A percentile compares a stretch with the other conserved stretches of the same genome.
Evolutionary conservation across 2,113 vertebrate genomes (phyloP).

Genomic region (Podiceps cristatus): DNA sequence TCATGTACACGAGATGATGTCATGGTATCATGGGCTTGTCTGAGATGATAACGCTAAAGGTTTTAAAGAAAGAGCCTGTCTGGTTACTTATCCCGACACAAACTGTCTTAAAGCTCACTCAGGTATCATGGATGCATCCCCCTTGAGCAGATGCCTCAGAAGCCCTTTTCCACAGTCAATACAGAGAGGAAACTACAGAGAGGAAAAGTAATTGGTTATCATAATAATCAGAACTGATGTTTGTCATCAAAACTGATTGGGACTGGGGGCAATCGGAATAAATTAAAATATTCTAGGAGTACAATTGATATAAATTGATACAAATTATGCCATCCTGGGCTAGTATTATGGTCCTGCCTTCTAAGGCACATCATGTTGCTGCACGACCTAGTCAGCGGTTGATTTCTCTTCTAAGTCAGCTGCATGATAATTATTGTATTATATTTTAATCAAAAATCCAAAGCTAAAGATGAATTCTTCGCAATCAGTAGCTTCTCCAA

Average conservation of each 20-base stretch:
- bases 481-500: neutral
- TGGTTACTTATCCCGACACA: neutral
- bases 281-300: neutral
- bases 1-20: rapidly evolving
- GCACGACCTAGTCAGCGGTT: neutral
- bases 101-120: neutral
- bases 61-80: neutral
- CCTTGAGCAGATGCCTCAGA: neutral
- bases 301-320: neutral
- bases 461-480: neutral
- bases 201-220: neutral
- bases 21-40: neutral
- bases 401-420: neutral
- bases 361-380: neutral
- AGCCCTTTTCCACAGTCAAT: neutral
- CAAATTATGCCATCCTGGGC: neutral
- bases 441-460: neutral
- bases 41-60: neutral
- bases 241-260: neutral
- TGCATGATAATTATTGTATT: neutral
- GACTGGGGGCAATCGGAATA: neutral
- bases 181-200: neutral
- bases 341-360: neutral
- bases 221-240: neutral
- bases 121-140: neutral